Base-by-base conservation (phyloP, 2,797 vertebrate genomes). In the Micropoecilia bifurca region DNA sequence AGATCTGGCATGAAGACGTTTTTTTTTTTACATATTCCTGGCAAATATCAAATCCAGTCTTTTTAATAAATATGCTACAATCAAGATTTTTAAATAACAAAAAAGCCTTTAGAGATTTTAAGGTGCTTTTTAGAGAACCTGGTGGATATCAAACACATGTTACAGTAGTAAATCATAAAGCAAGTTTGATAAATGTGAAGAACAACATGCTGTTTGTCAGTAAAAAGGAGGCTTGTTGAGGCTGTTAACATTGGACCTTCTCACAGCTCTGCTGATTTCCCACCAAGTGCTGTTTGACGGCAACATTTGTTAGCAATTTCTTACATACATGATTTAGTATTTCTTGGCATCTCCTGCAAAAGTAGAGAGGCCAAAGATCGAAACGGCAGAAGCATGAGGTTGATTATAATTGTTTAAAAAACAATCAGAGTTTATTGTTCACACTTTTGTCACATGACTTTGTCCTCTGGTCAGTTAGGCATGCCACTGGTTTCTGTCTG, bases 301-400 rank as follows among this genome's bases (percentile, higher is more conserved):
- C 74, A 88, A 88, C 91, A 91, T 93, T 94, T 94, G 89, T 89
- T 88, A 91, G 77, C 84, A 88, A 91, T 93, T 90, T 91, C 83
- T 87, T 80, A 82, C 74, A 88, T 80, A 74, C 83, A 87, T 77
- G 80, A 88, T 83, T 90, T 85, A 77, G 84, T 90, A 87, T 89
- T 93, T 87, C 79, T 92, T 90, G 91, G 90, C 85, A 20, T 84
- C 57, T 63, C 1, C 20, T 33, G 76, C 10, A 61, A 25, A 7
- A 75, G 66, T 53, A 76, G 57, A 73, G 75, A 81, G 43, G 83
- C 89, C 90, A 90, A 85, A 86, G 72, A 80, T 66, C 83, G 84
- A 90, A 86, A 86, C 77, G 33, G 55, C 57, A 80, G 73, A 48
- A 83, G 78, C 76, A 73, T 71, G 77, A 74, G 77, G 78, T 84